Percentiles rank a stretch among this genome's conserved stretches.
Evolutionary conservation across 2,888 invertebrate species (phyloP).

Genomic region (Metellina segmentata): DNA sequence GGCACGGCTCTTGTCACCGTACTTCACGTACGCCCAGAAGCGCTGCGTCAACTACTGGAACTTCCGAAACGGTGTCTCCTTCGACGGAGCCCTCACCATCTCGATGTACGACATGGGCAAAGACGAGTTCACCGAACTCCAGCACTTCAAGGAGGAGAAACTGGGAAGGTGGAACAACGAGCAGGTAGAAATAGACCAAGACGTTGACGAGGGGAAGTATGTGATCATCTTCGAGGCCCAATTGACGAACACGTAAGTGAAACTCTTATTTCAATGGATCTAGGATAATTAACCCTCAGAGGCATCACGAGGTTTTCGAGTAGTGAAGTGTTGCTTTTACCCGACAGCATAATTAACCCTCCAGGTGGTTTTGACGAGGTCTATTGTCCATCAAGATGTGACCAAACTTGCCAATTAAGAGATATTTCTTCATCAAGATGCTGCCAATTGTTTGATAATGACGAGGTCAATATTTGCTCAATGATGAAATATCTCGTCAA

Average conservation of each 20-base stretch:
- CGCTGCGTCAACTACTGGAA: constrained; percentile 74
- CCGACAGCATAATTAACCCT: no score
- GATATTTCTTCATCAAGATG: no score
- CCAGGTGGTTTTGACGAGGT: no score
- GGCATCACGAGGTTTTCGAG: no score
- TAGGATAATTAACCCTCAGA: no score
- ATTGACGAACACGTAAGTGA: constrained; percentile 48
- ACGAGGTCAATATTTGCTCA: no score
- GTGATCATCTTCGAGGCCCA: constrained; percentile 63
- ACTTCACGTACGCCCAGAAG: constrained; percentile 21
- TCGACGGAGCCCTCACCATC: constrained; percentile 43
- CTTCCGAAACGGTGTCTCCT: constrained; percentile 63
- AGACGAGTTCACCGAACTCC: constrained; percentile 23
- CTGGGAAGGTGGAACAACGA: constrained; percentile 68
- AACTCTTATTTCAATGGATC: neutral
- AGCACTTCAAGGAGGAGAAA: constrained; percentile 33
- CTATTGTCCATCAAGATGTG: no score
- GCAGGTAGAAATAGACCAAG: constrained; percentile 39
- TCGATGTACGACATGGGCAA: constrained; percentile 17
- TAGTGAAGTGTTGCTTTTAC: no score
- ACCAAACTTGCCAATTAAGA: no score
- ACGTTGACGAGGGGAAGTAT: constrained; percentile 51
- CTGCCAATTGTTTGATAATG: no score
- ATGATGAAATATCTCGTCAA: no score
- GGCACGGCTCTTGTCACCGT: constrained; percentile 73